A percentile compares a stretch with the other conserved stretches of the same genome.
Evolutionary conservation across 1,140 invertebrate genomes (phyloP).

Genomic region (Pogonus chalceus): DNA sequence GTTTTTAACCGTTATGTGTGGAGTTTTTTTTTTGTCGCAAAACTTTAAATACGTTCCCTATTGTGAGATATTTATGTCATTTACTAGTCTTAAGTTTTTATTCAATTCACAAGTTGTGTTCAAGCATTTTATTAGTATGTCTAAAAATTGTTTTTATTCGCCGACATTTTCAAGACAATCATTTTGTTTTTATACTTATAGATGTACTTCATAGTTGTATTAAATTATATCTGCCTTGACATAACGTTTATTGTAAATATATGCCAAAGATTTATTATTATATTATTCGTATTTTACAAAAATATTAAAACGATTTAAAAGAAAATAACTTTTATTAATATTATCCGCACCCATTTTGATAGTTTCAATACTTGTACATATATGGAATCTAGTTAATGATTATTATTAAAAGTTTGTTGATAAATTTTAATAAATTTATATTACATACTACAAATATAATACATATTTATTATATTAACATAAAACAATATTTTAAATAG

Average conservation of each 20-base stretch:
- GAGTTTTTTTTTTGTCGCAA: neutral
- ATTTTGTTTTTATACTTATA: conserved; percentile 5
- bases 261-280: neutral
- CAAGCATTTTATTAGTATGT: neutral
- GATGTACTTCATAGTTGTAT: conserved; percentile 4
- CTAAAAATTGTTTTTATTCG: neutral
- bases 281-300: conserved; percentile 8
- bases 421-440: too few species aligned
- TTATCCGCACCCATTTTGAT: too few species aligned
- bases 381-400: too few species aligned
- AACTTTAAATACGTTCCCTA: conserved; percentile 3
- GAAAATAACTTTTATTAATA: too few species aligned
- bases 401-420: too few species aligned
- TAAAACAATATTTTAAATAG: too few species aligned
- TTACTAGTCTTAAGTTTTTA: conserved; percentile 6
- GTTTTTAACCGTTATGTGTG: neutral
- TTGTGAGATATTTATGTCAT: conserved; percentile 7
- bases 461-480: too few species aligned
- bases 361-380: too few species aligned
- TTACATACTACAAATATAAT: too few species aligned
- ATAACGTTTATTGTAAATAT: neutral
- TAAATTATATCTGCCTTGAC: conserved; percentile 6
- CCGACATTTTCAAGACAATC: conserved; percentile 4
- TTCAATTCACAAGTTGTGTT: conserved; percentile 2
- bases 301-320: neutral